phyloP scores from a whole-genome alignment of 1,140 invertebrate species.

The Drosophila miranda region DNA sequence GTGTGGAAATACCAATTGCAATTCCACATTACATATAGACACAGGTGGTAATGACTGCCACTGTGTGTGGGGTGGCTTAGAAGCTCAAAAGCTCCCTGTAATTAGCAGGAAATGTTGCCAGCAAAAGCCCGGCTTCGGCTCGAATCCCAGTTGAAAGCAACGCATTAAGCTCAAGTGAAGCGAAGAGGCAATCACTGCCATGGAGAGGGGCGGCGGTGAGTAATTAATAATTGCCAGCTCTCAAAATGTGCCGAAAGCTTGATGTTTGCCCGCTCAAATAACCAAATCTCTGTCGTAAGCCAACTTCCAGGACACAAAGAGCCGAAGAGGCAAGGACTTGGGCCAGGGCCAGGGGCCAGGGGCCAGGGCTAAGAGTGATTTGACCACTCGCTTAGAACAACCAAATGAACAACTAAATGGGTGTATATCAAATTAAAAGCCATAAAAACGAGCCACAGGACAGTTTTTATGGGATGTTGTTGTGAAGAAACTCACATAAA shows the following conservation, averaged over 20 bases:
- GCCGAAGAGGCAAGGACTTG: background rate
- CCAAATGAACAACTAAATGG: slow-evolving; percentile 72
- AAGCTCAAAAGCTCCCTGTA: slow-evolving; percentile 49
- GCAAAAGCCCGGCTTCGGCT: slow-evolving; percentile 40
- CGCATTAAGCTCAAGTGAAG: slow-evolving; percentile 44
- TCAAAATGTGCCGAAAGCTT: slow-evolving; percentile 16
- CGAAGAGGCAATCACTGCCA: slow-evolving; percentile 37
- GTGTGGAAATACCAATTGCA: slow-evolving; percentile 43
- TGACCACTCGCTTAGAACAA: slow-evolving; percentile 44
- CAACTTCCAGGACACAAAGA: slow-evolving; percentile 11
- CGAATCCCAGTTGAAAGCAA: slow-evolving; percentile 24
- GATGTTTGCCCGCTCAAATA: slow-evolving; percentile 9
- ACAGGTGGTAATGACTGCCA: slow-evolving; percentile 31
- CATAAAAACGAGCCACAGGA: slow-evolving; percentile 64
- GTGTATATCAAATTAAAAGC: slow-evolving; percentile 73
- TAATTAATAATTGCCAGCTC: slow-evolving; percentile 46
- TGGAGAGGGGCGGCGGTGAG: slow-evolving; percentile 10
- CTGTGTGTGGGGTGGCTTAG: background rate
- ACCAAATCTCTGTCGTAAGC: background rate
- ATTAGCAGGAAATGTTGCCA: slow-evolving; percentile 55
- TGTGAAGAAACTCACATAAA: slow-evolving; percentile 19
- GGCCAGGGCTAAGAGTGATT: slow-evolving; percentile 40
- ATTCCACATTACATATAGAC: slow-evolving; percentile 44
- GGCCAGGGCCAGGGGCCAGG: too few species aligned
- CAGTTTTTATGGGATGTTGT: slow-evolving; percentile 54